Evolutionary conservation across 2,888 invertebrate species (phyloP).

Genomic region (Plagiodera versicolora): DNA sequence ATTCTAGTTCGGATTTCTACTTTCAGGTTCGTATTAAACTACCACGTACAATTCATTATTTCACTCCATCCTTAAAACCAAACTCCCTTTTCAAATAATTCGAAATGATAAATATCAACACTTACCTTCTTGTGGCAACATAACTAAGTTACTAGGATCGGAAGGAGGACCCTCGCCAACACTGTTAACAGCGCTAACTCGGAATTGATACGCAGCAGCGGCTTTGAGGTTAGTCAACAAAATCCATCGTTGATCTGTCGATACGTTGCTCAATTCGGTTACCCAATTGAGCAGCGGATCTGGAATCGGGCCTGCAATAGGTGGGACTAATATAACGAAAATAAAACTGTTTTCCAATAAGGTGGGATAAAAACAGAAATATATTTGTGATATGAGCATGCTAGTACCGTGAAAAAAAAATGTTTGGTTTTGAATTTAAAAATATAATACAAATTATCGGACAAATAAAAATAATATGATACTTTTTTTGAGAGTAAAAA

Average conservation of each 20-base stretch:
- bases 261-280: constrained; percentile 84
- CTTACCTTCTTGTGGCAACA: constrained; percentile 95
- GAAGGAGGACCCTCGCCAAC: constrained; percentile 95
- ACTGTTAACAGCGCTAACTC: constrained; percentile 94
- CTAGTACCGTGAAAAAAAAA: constrained; percentile 10
- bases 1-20: too few relatives aligned
- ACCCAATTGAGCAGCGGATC: constrained; percentile 87
- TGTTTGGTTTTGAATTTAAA: background rate
- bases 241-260: constrained; percentile 76
- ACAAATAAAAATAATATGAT: background rate
- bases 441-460: background rate
- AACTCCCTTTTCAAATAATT: background rate
- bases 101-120: constrained; percentile 19
- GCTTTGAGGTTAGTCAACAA: constrained; percentile 86
- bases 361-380: constrained; percentile 20
- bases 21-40: too few relatives aligned
- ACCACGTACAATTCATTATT: background rate
- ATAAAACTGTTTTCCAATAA: constrained; percentile 38
- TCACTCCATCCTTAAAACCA: background rate
- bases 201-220: constrained; percentile 93
- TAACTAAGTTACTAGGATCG: constrained; percentile 84
- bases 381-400: constrained; percentile 37
- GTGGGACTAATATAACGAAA: constrained; percentile 51
- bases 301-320: constrained; percentile 77
- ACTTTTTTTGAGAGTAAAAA: constrained; percentile 19